Percentiles rank a stretch among this genome's conserved stretches.
Conservation (phyloP, 2,888 invertebrate genomes). For the Chymomyza caudatula region DNA sequence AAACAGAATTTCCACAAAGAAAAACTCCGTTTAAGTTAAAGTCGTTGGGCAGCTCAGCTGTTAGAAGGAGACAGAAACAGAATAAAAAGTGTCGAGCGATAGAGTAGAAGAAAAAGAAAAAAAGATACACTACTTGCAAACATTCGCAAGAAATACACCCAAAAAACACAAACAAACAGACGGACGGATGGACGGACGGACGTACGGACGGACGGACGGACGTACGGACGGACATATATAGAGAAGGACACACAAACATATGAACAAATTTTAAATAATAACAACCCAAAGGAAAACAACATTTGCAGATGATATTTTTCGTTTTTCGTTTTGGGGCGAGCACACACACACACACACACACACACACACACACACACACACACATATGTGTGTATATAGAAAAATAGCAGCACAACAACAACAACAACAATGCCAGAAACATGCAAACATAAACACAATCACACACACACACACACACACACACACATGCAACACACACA, state of each 20-base stretch:
- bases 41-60: no score
- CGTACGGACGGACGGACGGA: background rate
- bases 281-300: slow-evolving; percentile 73
- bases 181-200: background rate
- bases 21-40: no score
- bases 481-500: slow-evolving; percentile 26
- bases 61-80: background rate
- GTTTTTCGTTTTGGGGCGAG: slow-evolving; percentile 15
- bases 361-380: slow-evolving; percentile 16
- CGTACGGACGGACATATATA: background rate
- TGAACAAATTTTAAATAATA: slow-evolving; percentile 64
- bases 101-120: background rate
- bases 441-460: background rate
- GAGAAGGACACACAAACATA: slow-evolving; percentile 19
- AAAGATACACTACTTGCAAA: background rate
- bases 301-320: slow-evolving; percentile 64
- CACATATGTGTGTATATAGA: background rate
- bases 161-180: slow-evolving; percentile 13
- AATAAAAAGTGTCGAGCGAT: no score
- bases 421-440: slow-evolving; percentile 3
- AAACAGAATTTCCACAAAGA: no score
- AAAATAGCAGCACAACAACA: background rate
- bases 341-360: slow-evolving; percentile 34
- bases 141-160: background rate
- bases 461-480: slow-evolving; percentile 28